A percentile compares a stretch with the other conserved stretches of the same genome.
Evolutionary conservation across 1,140 invertebrate genomes (phyloP).

Genomic region (Aporrectodea caliginosa): DNA sequence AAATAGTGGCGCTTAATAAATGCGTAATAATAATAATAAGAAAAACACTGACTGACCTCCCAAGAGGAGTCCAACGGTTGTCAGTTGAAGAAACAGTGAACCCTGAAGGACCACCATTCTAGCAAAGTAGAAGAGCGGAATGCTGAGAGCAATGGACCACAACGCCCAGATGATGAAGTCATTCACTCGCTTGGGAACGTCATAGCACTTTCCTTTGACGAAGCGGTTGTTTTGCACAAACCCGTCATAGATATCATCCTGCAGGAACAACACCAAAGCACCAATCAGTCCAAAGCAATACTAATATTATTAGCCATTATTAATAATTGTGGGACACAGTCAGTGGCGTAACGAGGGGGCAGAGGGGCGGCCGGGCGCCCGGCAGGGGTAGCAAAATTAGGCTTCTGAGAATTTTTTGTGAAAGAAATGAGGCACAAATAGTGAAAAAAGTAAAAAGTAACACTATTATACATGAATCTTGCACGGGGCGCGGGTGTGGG

Average conservation of each 20-base stretch:
- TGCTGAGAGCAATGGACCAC: slow-evolving; percentile 45
- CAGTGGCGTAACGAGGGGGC: no score
- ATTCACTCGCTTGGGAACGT: slow-evolving; percentile 37
- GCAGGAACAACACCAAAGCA: no score
- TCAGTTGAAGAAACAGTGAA: slow-evolving; percentile 35
- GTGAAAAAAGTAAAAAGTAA: no score
- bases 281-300: slow-evolving; percentile 2
- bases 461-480: no score
- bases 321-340: no score
- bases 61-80: slow-evolving; percentile 34
- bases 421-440: no score
- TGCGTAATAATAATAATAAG: no score
- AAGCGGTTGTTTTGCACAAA: slow-evolving; percentile 47
- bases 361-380: no score
- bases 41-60: slow-evolving; percentile 40
- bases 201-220: slow-evolving; percentile 34
- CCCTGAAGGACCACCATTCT: slow-evolving; percentile 37
- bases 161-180: slow-evolving; percentile 45
- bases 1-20: no score
- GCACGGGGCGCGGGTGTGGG: no score
- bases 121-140: slow-evolving; percentile 47
- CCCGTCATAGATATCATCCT: slow-evolving; percentile 51
- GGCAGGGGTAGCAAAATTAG: no score
- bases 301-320: neutral
- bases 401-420: no score